A percentile compares a stretch with the other conserved stretches of the same genome.
phyloP scores from a whole-genome alignment of 2,797 vertebrate species.

The Phyllotis vaccarum region DNA sequence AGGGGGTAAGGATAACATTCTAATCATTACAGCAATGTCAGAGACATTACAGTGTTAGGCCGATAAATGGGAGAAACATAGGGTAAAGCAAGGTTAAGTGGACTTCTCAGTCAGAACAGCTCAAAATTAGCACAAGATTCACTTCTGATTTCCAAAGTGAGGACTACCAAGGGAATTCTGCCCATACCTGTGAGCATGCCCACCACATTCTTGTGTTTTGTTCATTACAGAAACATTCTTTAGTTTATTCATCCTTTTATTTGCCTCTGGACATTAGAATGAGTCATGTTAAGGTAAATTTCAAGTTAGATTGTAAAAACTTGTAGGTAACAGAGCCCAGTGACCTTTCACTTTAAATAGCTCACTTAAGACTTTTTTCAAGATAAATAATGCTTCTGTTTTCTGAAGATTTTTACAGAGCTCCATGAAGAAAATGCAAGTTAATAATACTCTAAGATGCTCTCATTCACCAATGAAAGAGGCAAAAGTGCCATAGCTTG shows the following conservation, averaged over 20 bases:
- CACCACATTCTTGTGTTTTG: background rate
- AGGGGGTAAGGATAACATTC: background rate
- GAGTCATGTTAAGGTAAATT: background rate
- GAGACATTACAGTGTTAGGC: background rate
- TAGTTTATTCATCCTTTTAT: background rate
- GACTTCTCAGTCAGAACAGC: background rate
- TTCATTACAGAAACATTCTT: background rate
- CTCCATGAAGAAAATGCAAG: conserved; percentile 23
- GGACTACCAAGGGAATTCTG: background rate
- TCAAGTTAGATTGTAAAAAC: conserved; percentile 10
- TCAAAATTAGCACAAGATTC: background rate
- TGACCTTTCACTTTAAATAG: background rate
- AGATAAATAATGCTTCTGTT: background rate
- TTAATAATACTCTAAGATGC: background rate
- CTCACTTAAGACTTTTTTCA: background rate
- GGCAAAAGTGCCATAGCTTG: background rate
- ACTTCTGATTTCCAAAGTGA: background rate
- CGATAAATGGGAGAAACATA: background rate
- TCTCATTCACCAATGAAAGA: background rate
- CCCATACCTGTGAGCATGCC: background rate
- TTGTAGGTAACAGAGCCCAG: background rate
- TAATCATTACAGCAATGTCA: background rate
- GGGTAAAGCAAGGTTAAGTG: background rate
- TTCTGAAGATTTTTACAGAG: conserved; percentile 35
- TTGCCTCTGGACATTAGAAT: background rate